Evolutionary conservation across 1,140 invertebrate species (phyloP).

Genomic region (Maniola jurtina): DNA sequence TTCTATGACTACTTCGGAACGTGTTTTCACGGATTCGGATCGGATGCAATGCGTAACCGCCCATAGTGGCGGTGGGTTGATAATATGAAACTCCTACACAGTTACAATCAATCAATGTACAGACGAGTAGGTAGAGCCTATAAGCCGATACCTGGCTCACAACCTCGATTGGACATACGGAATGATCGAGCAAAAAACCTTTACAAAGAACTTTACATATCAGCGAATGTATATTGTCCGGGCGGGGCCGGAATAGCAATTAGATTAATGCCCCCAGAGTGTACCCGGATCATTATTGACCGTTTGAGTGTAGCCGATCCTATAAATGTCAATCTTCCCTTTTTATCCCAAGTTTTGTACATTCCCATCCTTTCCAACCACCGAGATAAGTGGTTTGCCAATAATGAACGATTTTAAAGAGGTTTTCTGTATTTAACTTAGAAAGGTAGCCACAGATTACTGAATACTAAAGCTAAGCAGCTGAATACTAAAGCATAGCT

Average conservation of each 20-base stretch:
- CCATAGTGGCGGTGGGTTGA: too few species aligned
- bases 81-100: too few species aligned
- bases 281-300: conserved; percentile 10
- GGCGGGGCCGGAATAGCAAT: conserved; percentile 4
- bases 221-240: conserved; percentile 6
- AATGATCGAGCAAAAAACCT: conserved; percentile 3
- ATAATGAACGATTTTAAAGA: not conserved
- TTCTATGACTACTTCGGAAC: too few species aligned
- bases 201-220: conserved; percentile 12
- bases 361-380: not conserved
- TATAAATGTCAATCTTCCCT: conserved; percentile 13
- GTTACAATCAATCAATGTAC: too few species aligned
- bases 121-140: too few species aligned
- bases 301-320: conserved; percentile 6
- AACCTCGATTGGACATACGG: conserved; percentile 2
- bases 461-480: too few species aligned
- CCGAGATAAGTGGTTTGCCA: conserved; percentile 5
- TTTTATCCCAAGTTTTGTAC: not conserved
- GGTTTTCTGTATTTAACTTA: not conserved
- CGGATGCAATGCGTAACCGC: too few species aligned
- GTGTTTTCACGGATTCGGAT: too few species aligned
- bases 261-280: conserved; percentile 9
- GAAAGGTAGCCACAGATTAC: too few species aligned
- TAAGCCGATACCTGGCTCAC: not conserved
- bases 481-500: too few species aligned